Evolutionary conservation across 2,113 vertebrate species (phyloP), one percentile per base, ranked within the genome.

Genomic region (Leiothrix lutea): DNA sequence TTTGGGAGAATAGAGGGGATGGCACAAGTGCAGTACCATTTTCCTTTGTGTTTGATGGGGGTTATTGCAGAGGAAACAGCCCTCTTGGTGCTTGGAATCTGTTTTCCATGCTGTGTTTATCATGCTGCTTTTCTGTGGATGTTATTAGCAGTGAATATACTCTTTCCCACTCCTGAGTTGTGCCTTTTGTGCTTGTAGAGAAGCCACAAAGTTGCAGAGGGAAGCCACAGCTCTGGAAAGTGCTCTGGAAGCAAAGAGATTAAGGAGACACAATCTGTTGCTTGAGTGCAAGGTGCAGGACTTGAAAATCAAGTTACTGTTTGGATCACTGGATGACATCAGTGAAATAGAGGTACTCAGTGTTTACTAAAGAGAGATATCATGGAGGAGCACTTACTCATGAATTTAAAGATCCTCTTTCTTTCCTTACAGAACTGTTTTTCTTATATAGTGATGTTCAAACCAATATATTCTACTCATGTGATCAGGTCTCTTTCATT

Each of bases 221-320:
- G 98, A 99, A 96, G 94, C 97, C 42, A 88, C 98, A 66, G 91
- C 92, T 21, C 40, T 97, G 28, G 99, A 99, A 94, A 95, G 95
- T 0, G 91, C 97, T n/a, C 78, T 99, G 96, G 99, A 99, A 93
- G 98, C 99, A 65, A 98, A 98, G 54, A 98, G 95, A 29, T 73
- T 99, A 58, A 97, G 97, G 69, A 96, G 97, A 91, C 99, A 99
- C 94, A 99, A 99, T 88, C 18, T 99, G 56, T 98, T 99, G 74
- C 98, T 99, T 44, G 97, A 96, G 64, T 99, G 99, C 95, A 99
- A 99, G 94, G 98, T 99, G 44, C 97, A 98, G 65, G 89, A 97
- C 92, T 94, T 99, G 60, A 98, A 98, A 45, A 85, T 99, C 87
- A 71, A 57, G 9, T 96, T 99, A 29, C 82, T 98, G 29, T 94